A percentile compares a stretch with the other conserved stretches of the same genome.
phyloP scores from a whole-genome alignment of 1,140 invertebrate genomes.

The Sycophila sp. region DNA sequence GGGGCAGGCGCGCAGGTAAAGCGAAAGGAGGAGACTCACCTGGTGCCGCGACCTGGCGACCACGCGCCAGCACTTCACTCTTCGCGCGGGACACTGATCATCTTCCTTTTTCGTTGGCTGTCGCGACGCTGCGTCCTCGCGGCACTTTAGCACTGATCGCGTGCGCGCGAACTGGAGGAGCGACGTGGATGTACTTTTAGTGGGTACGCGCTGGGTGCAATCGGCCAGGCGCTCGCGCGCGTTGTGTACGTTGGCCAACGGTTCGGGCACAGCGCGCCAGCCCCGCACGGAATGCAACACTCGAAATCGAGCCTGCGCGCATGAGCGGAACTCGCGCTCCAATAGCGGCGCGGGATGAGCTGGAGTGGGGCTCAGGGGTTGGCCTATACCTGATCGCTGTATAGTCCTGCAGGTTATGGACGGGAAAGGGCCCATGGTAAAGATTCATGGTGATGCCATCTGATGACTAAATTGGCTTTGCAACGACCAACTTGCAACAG shows the following conservation, averaged over 20 bases:
- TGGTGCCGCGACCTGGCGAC: slow-evolving; percentile 22
- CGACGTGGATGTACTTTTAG: background rate
- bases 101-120: background rate
- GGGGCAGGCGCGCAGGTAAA: background rate
- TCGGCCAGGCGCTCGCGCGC: background rate
- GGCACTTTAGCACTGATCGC: background rate
- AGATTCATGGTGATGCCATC: too few relatives aligned
- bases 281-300: slow-evolving; percentile 16
- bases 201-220: background rate
- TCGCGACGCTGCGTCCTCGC: too few relatives aligned
- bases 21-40: slow-evolving; percentile 1
- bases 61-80: background rate
- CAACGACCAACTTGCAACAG: too few relatives aligned
- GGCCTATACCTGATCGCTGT: too few relatives aligned
- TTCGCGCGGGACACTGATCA: background rate
- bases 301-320: slow-evolving; percentile 8
- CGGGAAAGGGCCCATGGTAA: too few relatives aligned
- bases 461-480: too few relatives aligned
- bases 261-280: background rate
- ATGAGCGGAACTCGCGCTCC: slow-evolving; percentile 8
- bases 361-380: background rate
- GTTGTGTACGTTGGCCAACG: background rate
- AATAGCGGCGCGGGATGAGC: background rate
- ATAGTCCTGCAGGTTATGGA: too few relatives aligned
- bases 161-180: background rate